These are phyloP conservation scores for Troides oblongomaculatus DNA, from an alignment of 2,888 invertebrate genomes.

Conservation along the genomic window DNA sequence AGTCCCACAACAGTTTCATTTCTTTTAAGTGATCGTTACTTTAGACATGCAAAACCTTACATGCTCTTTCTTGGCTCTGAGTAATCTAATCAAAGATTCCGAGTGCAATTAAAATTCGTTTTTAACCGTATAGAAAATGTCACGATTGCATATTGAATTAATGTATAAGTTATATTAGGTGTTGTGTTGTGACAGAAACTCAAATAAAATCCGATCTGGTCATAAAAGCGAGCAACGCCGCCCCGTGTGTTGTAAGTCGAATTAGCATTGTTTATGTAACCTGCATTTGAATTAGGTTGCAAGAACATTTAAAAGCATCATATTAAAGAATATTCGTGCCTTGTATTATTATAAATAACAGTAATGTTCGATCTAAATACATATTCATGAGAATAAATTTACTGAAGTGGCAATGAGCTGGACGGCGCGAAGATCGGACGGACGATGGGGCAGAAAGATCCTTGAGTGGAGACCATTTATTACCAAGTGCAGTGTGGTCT, in stretches of 20 bases:
- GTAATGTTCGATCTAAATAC: neutral
- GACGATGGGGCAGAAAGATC: neutral
- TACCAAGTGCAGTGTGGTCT: too few relatives aligned
- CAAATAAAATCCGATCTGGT: slow-evolving; percentile 3
- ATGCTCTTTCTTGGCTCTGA: neutral
- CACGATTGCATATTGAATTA: neutral
- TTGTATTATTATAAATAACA: neutral
- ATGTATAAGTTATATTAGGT: neutral
- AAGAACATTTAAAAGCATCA: neutral
- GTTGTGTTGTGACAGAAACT: slow-evolving; percentile 5
- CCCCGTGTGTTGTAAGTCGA: neutral
- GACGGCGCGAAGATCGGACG: neutral
- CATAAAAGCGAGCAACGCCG: slow-evolving; percentile 2
- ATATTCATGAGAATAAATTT: neutral
- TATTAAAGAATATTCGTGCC: neutral
- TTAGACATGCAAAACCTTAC: too few relatives aligned
- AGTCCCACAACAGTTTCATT: too few relatives aligned
- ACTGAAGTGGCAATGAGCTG: too few relatives aligned
- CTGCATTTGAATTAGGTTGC: neutral
- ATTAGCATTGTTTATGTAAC: slow-evolving; percentile 13
- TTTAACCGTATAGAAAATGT: neutral
- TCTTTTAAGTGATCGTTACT: too few relatives aligned
- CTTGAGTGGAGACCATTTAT: too few relatives aligned
- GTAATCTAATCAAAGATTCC: neutral
- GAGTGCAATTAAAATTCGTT: neutral